These are phyloP conservation scores for Steinernema khuongi DNA, from an alignment of 1,140 invertebrate genomes.

Conservation along the genomic window DNA sequence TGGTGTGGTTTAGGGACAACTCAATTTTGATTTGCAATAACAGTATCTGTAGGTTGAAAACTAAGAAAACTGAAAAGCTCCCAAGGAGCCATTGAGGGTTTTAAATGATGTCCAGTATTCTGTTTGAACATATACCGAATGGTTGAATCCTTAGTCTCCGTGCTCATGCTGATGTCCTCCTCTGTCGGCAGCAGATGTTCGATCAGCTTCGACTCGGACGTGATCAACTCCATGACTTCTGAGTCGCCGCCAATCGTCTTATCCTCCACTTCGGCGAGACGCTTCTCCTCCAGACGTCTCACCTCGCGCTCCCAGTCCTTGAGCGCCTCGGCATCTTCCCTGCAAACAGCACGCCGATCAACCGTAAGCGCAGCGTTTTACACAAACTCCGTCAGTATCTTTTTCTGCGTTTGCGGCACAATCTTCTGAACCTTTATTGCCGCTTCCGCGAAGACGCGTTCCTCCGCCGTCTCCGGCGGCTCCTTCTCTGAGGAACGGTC, in stretches of 20 bases:
- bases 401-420: constrained; percentile 4
- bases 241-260: constrained; percentile 28
- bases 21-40: too few relatives aligned
- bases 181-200: constrained; percentile 9
- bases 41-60: too few relatives aligned
- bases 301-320: constrained; percentile 34
- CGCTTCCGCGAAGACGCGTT: neutral
- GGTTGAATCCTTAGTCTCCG: neutral
- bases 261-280: constrained; percentile 29
- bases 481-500: neutral
- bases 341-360: constrained; percentile 15
- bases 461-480: neutral
- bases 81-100: too few relatives aligned
- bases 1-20: too few relatives aligned
- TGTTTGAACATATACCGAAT: neutral
- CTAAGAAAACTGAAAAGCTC: too few relatives aligned
- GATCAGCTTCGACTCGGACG: constrained; percentile 6
- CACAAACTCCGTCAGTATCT: constrained; percentile 10
- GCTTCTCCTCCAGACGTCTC: constrained; percentile 26
- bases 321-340: constrained; percentile 27
- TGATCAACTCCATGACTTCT: constrained; percentile 18
- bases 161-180: constrained; percentile 6
- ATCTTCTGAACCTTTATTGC: constrained; percentile 8
- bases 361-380: neutral
- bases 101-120: too few relatives aligned